A percentile compares a stretch with the other conserved stretches of the same genome.
Conservation (phyloP, 2,113 vertebrate species). For the Callipepla squamata region DNA sequence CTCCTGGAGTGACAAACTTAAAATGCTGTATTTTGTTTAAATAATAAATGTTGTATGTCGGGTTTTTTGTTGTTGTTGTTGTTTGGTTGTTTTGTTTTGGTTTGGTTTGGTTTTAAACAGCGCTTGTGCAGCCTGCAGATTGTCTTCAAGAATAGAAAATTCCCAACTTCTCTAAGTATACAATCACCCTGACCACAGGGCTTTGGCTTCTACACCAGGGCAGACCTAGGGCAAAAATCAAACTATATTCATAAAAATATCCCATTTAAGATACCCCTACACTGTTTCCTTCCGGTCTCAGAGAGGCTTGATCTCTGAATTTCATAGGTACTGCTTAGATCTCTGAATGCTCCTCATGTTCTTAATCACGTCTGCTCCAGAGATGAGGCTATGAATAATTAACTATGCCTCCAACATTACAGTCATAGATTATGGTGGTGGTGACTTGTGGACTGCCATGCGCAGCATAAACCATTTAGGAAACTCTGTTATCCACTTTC, state of each 20-base stretch:
- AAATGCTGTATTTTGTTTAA: slow-evolving; percentile 54
- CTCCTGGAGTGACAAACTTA: slow-evolving; percentile 49
- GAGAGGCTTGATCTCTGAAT: slow-evolving; percentile 67
- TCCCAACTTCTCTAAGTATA: neutral
- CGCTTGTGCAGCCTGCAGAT: slow-evolving; percentile 19
- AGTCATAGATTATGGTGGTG: slow-evolving; percentile 78
- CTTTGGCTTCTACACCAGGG: neutral
- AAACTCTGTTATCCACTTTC: slow-evolving; percentile 80
- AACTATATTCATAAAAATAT: slow-evolving; percentile 34
- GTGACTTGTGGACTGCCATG: slow-evolving; percentile 78
- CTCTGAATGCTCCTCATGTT: slow-evolving; percentile 79
- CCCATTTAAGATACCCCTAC: slow-evolving; percentile 56
- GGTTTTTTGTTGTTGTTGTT: neutral
- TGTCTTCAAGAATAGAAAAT: slow-evolving; percentile 37
- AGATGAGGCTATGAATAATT: slow-evolving; percentile 84
- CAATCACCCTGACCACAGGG: neutral
- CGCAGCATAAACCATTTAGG: slow-evolving; percentile 80
- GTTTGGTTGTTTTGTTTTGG: neutral
- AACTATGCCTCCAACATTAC: slow-evolving; percentile 80
- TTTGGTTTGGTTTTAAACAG: neutral
- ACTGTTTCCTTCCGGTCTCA: slow-evolving; percentile 68
- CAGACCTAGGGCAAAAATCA: neutral
- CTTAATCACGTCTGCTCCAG: slow-evolving; percentile 82
- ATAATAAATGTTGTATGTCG: slow-evolving; percentile 52
- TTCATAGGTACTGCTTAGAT: slow-evolving; percentile 74